Conservation (phyloP, 92 coral and sea anemone genomes). For the Hydrozoanthus gracilis region DNA sequence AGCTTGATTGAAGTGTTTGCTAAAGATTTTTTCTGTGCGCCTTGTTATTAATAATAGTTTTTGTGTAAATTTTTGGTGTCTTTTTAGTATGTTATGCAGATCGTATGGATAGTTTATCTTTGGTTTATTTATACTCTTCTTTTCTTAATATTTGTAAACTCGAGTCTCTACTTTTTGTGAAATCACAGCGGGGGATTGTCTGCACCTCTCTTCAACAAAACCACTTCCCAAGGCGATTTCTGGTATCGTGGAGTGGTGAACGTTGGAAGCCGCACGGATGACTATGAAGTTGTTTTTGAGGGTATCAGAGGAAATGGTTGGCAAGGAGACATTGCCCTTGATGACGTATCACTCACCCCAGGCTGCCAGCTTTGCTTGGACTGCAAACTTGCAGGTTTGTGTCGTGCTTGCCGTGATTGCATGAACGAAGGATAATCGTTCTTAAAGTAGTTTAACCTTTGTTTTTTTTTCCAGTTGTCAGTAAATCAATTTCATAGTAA, state of each 20-base stretch:
- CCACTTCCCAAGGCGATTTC: slow-evolving; percentile 92
- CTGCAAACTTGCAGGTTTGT: slow-evolving; percentile 47
- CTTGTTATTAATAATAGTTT: too few species aligned
- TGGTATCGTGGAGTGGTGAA: slow-evolving; percentile 84
- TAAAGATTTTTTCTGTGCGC: too few species aligned
- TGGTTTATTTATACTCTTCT: too few species aligned
- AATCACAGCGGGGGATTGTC: slow-evolving; percentile 63
- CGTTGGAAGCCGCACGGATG: slow-evolving; percentile 63
- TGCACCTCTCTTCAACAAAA: slow-evolving; percentile 70
- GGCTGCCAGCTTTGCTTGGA: slow-evolving; percentile 84
- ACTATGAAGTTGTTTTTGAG: slow-evolving; percentile 94
- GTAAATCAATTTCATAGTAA: too few species aligned
- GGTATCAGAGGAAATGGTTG: slow-evolving; percentile 89
- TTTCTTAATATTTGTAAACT: neutral
- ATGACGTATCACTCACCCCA: slow-evolving; percentile 90
- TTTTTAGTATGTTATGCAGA: too few species aligned
- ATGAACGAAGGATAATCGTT: too few species aligned
- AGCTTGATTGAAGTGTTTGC: too few species aligned
- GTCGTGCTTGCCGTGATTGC: neutral
- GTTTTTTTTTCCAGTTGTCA: too few species aligned
- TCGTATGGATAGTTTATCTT: too few species aligned
- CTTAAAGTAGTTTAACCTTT: too few species aligned
- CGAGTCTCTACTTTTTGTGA: neutral
- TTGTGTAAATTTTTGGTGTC: too few species aligned
- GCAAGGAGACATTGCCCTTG: slow-evolving; percentile 96